Evolutionary conservation across 1,140 invertebrate genomes (phyloP).

Genomic region (Bactericera cockerelli): DNA sequence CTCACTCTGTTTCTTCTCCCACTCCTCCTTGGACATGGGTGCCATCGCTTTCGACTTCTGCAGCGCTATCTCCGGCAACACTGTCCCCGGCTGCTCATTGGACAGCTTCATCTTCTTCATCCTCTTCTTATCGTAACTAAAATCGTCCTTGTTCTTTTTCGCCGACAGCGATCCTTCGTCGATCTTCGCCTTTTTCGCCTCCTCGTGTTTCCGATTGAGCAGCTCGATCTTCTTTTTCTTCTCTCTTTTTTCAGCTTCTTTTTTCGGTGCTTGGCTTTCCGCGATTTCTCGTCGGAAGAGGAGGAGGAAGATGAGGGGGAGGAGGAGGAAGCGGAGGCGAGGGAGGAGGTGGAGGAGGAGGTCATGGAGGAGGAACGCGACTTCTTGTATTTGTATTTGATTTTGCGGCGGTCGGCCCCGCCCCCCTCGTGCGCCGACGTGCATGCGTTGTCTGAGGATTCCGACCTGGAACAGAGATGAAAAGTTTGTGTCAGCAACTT

Average conservation of each 20-base stretch:
- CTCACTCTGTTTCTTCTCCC: conserved; percentile 72
- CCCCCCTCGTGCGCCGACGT: no score
- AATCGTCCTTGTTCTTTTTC: not conserved
- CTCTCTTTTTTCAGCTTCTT: conserved; percentile 2
- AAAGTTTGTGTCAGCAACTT: no score
- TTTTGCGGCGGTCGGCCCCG: not conserved
- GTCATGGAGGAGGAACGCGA: not conserved
- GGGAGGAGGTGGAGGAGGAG: not conserved
- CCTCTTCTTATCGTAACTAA: conserved; percentile 1
- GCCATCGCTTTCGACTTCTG: conserved; percentile 55
- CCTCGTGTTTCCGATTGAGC: not conserved
- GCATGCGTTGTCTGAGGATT: not conserved
- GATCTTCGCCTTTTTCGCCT: not conserved
- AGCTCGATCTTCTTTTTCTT: conserved; percentile 4
- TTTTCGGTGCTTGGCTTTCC: not conserved
- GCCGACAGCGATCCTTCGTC: no score
- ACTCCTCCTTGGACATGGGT: conserved; percentile 87
- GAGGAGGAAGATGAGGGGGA: not conserved
- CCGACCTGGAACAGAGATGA: not conserved
- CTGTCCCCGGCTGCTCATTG: conserved; percentile 32
- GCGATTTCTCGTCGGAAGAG: not conserved
- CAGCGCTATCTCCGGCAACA: conserved; percentile 37
- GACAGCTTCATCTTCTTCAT: not conserved
- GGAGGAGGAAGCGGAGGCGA: not conserved
- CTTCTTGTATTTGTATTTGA: conserved; percentile 5